phyloP scores from a whole-genome alignment of 2,797 vertebrate genomes.

The Carapus acus region DNA sequence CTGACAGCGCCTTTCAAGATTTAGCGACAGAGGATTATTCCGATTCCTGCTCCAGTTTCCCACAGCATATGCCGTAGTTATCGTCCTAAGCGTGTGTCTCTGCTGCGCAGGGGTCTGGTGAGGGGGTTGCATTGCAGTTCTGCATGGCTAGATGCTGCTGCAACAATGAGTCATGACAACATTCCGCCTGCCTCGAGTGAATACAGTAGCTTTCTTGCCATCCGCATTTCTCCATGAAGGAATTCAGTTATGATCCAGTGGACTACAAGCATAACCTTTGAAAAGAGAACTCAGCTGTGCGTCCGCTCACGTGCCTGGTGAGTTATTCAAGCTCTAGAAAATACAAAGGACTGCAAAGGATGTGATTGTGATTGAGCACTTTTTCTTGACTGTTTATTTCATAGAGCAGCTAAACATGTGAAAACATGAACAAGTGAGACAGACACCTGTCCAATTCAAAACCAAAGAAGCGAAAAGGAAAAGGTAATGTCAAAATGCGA shows the following conservation, averaged over 20 bases:
- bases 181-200: conserved; percentile 48
- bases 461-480: background rate
- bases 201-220: conserved; percentile 30
- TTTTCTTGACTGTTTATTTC: no score
- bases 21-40: background rate
- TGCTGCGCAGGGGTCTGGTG: conserved; percentile 45
- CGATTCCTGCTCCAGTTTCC: background rate
- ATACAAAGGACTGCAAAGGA: background rate
- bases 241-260: conserved; percentile 18
- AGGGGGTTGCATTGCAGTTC: conserved; percentile 59
- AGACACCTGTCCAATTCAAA: background rate
- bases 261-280: background rate
- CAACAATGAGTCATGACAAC: conserved; percentile 61
- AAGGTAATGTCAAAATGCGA: conserved; percentile 1
- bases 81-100: conserved; percentile 14
- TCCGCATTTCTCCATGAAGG: conserved; percentile 29
- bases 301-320: background rate
- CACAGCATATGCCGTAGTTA: conserved; percentile 2
- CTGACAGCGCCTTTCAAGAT: no score
- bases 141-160: conserved; percentile 41
- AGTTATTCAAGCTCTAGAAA: no score
- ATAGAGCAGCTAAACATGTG: no score
- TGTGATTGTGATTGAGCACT: conserved; percentile 18
- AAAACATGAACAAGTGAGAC: conserved; percentile 21
- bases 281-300: no score